Evolutionary conservation across 2,888 invertebrate species (phyloP), one percentile per base, ranked within the genome.

Genomic region (Mythimna vitellina): DNA sequence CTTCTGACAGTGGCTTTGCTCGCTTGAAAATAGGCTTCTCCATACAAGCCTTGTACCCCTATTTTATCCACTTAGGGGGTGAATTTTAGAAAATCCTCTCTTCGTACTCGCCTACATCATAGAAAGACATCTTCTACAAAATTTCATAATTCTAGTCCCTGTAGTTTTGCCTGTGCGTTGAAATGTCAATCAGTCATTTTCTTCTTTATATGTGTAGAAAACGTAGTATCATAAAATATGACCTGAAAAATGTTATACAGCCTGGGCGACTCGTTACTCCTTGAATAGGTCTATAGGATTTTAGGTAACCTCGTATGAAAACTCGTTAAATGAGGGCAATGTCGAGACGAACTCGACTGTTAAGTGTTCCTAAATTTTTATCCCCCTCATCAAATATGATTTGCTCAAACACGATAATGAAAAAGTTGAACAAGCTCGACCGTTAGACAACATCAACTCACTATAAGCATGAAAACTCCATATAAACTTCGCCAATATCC

Each of bases 401-500:
- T 80, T 80, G 61, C 69, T 65, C 80, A 17, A n/a, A 70, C 60
- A 61, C 74, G 38, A 70, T 73, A 82, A 72, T 77, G 73, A 81
- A 76, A 86, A 86, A 85, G 65, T 86, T 75, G 70, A 65, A 63
- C 61, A 29, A 74, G 72, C 46, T 82, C 25, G 57, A 35, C 72
- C 70, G 64, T 83, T 81, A 81, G 54, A 75, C 70, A 63, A 82
- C 70, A 78, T 83, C 65, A 65, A 70, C 57, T 73, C 67, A 62
- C 74, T 78, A 84, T 86, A 75, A 81, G 80, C 74, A 83, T 80
- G 79, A 78, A 85, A 87, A 89, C 84, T 87, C 81, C 80, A 83
- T 81, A 88, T 77, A 88, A 94, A 92, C 89, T 93, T 92, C 72
- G 85, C 85, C 90, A 86, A 93, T 92, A 87, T 88, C 84, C 73